phyloP scores from a whole-genome alignment of 2,113 vertebrate species.

The Hypanus sabinus region DNA sequence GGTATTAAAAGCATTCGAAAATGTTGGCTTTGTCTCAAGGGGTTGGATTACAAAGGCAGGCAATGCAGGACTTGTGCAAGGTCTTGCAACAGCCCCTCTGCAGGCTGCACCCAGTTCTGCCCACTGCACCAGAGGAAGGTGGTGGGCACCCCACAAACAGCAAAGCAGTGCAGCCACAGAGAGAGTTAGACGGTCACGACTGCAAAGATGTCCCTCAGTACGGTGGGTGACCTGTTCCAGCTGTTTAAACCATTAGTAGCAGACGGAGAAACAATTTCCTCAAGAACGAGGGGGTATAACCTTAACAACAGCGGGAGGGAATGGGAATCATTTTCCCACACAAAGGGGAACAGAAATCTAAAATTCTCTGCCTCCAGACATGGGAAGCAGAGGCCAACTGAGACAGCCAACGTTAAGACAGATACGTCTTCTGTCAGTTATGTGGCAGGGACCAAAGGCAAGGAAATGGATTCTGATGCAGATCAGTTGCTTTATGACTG shows the following conservation, averaged over 20 bases:
- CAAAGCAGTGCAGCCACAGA: not conserved
- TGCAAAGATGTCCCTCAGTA: not conserved
- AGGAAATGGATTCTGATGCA: too few species aligned
- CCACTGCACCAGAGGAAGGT: not conserved
- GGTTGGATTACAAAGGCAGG: not conserved
- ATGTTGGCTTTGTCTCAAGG: constrained; percentile 4
- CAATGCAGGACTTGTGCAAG: too few species aligned
- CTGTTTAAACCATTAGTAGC: not conserved
- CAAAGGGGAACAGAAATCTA: not conserved
- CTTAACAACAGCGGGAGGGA: not conserved
- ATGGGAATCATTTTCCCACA: not conserved
- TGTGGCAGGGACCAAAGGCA: not conserved
- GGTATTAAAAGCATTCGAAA: not conserved
- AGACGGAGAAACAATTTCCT: not conserved
- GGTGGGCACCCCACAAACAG: not conserved
- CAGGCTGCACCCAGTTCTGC: not conserved
- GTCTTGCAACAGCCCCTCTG: too few species aligned
- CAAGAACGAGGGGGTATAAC: not conserved
- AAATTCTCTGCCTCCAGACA: not conserved
- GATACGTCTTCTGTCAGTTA: not conserved
- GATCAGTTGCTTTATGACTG: too few species aligned
- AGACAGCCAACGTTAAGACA: not conserved
- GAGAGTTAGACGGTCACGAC: not conserved
- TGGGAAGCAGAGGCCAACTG: not conserved
- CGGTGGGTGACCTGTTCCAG: not conserved